Evolutionary conservation across 2,888 invertebrate genomes (phyloP).

Genomic region (Lasioglossum malachurum): DNA sequence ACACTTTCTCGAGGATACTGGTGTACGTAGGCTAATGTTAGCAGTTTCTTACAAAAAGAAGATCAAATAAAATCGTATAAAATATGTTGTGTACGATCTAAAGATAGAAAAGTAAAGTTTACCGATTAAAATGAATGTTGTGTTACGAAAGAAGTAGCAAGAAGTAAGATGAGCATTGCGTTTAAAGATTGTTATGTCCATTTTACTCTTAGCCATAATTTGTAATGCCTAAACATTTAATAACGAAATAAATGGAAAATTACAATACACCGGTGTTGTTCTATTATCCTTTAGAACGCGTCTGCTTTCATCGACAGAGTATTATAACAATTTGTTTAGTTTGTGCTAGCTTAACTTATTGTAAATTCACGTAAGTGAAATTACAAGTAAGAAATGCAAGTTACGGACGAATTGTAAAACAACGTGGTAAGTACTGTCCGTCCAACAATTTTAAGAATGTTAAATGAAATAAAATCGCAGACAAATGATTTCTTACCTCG

Average conservation of each 20-base stretch:
- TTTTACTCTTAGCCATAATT: not conserved
- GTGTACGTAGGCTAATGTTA: not conserved
- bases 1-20: not conserved
- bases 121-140: not conserved
- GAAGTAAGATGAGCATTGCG: not conserved
- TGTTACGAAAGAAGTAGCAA: not conserved
- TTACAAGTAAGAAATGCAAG: not conserved
- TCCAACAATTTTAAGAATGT: not conserved
- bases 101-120: not conserved
- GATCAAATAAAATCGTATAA: not conserved
- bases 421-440: not conserved
- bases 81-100: not conserved
- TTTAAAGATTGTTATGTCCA: not conserved
- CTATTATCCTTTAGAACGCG: not conserved
- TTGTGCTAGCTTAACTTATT: not conserved
- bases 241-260: conserved; percentile 1
- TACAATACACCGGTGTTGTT: not conserved
- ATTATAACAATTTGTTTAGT: not conserved
- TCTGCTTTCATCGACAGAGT: not conserved
- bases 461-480: not conserved
- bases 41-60: not conserved
- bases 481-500: not conserved
- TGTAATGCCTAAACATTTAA: conserved; percentile 4
- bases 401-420: not conserved
- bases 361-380: not conserved